These are phyloP conservation scores for Argynnis bischoffii DNA, from an alignment of 2,888 invertebrate genomes.

Conservation along the genomic window DNA sequence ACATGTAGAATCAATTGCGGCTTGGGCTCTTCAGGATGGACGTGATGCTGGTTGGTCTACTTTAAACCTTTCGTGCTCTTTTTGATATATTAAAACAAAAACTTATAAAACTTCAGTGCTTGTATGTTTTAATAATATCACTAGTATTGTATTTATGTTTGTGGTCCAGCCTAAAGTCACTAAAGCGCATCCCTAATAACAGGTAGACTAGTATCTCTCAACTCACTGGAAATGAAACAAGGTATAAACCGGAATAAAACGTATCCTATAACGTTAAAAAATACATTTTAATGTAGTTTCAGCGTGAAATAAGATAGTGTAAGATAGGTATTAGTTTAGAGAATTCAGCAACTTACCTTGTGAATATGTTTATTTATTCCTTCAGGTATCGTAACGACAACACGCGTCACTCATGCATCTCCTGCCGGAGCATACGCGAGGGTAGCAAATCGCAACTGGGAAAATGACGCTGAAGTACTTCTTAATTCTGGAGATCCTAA, in stretches of 20 bases:
- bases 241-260: too few relatives aligned
- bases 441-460: constrained; percentile 85
- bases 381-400: constrained; percentile 86
- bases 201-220: too few relatives aligned
- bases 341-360: not conserved
- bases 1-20: constrained; percentile 84
- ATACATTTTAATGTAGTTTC: not conserved
- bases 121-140: not conserved
- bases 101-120: not conserved
- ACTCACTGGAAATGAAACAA: too few relatives aligned
- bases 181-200: too few relatives aligned
- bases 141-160: too few relatives aligned
- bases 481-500: constrained; percentile 63
- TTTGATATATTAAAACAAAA: too few relatives aligned
- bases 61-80: too few relatives aligned
- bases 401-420: constrained; percentile 89
- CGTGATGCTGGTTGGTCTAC: constrained; percentile 56
- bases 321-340: not conserved
- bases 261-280: too few relatives aligned
- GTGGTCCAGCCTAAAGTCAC: too few relatives aligned
- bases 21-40: constrained; percentile 83
- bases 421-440: constrained; percentile 87
- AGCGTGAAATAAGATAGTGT: not conserved
- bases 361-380: not conserved
- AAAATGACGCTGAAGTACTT: constrained; percentile 82